A percentile compares a stretch with the other conserved stretches of the same genome.
Conservation (phyloP, 2,888 invertebrate species). For the Tanytarsus gracilentus region DNA sequence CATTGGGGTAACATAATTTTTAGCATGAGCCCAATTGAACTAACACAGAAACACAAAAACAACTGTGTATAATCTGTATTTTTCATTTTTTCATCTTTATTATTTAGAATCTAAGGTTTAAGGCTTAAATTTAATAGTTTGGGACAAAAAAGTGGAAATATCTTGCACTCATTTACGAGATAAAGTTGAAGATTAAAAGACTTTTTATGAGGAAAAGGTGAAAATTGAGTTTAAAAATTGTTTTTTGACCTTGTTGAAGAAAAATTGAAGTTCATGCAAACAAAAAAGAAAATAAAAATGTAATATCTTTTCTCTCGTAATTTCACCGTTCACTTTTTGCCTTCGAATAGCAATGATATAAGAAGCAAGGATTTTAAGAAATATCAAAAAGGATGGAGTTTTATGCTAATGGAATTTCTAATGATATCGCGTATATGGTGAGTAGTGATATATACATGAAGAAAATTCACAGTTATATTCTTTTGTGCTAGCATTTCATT, state of each 20-base stretch:
- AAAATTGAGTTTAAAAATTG: conserved; percentile 1
- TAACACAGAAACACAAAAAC: neutral
- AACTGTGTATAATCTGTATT: conserved; percentile 2
- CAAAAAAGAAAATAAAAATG: conserved; percentile 8
- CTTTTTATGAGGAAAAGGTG: conserved; percentile 18
- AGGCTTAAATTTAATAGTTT: conserved; percentile 1
- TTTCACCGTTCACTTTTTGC: neutral
- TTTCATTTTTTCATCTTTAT: conserved; percentile 13
- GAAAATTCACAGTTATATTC: conserved; percentile 22
- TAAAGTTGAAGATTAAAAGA: neutral
- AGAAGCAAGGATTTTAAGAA: conserved; percentile 15
- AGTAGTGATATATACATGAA: conserved; percentile 10
- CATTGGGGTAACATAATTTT: no score
- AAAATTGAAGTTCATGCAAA: conserved; percentile 27
- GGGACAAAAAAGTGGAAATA: neutral
- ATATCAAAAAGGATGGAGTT: conserved; percentile 21
- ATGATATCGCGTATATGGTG: conserved; percentile 26
- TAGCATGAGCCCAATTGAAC: no score
- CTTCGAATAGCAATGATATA: conserved; percentile 20
- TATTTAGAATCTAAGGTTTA: conserved; percentile 7
- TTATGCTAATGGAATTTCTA: conserved; percentile 25
- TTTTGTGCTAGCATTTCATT: neutral
- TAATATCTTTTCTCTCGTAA: neutral
- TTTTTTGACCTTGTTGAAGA: conserved; percentile 26
- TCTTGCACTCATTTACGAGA: neutral